Base-by-base conservation (phyloP, 2,797 vertebrate species). In the Petrocephalus schoutedeni region DNA sequence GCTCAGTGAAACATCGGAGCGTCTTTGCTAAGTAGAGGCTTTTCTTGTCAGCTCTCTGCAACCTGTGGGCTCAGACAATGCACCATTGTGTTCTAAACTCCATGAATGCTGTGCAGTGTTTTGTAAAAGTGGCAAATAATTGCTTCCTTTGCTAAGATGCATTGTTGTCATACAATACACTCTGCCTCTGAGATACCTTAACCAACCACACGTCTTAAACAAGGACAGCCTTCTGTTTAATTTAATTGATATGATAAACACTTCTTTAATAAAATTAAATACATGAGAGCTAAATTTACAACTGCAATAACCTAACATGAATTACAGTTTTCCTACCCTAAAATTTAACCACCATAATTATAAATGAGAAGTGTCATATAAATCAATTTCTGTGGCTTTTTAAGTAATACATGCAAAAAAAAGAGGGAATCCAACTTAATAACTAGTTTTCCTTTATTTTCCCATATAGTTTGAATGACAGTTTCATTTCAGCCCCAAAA, bases 401-500 rank as follows among this genome's bases (percentile, higher is more conserved):
- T 1, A 86, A 86, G 54, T 87, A 9, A 14, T 53, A 87, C 6
- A 64, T 87, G 77, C 45, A 45, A 58, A 28, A 86, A 87, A 32
- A 86, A 87, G 77, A 83, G 53, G n/a, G 59, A 88, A 49, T 88
- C 84, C n/a, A 77, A 74, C 88, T 89, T 89, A 71, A 51, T 83
- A 82, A 19, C 57, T 83, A 87, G 87, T 90, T 89, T 88, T 59
- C 36, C 14, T 77, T 80, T 80, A 53, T 84, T 89, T 84, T n/a
- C 86, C 21, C 59, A 87, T 86, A 49, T 80, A 21, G 53, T 89
- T 88, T 89, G 89, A 92, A 90, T 90, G 77, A 90, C 89, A 64
- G 23, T 87, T 92, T 91, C 10, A 21, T 90, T 64, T 90, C 87
- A 90, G 90, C 88, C 89, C 82, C 89, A 59, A 36, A 87, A 92